Conservation (phyloP, 2,113 vertebrate species). For the Carassius auratus region DNA sequence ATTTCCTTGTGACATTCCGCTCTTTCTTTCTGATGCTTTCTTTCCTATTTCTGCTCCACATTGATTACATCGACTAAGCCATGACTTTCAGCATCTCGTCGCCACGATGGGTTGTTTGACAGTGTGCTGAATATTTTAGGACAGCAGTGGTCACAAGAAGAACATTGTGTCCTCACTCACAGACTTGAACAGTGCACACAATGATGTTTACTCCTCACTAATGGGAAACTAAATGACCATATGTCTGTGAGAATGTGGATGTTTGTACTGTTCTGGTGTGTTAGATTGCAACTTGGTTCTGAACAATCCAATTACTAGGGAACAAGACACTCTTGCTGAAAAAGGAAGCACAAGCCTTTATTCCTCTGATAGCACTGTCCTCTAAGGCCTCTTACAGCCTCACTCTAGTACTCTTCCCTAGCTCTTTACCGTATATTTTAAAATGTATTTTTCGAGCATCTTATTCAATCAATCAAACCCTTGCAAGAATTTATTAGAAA, state of each 20-base stretch:
- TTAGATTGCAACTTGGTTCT: constrained; percentile 19
- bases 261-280: constrained; percentile 29
- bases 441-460: neutral
- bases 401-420: neutral
- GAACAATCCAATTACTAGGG: constrained; percentile 24
- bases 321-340: constrained; percentile 1
- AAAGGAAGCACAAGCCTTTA: neutral
- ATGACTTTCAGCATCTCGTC: neutral
- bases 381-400: neutral
- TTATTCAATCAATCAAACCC: neutral
- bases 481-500: neutral
- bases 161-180: constrained; percentile 11
- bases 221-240: constrained; percentile 20
- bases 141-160: neutral
- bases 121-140: neutral
- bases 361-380: constrained; percentile 6
- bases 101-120: neutral
- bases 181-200: constrained; percentile 24
- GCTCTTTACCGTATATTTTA: neutral
- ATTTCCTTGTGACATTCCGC: neutral
- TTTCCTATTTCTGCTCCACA: neutral
- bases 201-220: constrained; percentile 14
- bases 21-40: neutral
- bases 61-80: neutral
- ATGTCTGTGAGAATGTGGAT: constrained; percentile 25